phyloP scores from a whole-genome alignment of 2,797 vertebrate species.

The Halcyon badia region DNA sequence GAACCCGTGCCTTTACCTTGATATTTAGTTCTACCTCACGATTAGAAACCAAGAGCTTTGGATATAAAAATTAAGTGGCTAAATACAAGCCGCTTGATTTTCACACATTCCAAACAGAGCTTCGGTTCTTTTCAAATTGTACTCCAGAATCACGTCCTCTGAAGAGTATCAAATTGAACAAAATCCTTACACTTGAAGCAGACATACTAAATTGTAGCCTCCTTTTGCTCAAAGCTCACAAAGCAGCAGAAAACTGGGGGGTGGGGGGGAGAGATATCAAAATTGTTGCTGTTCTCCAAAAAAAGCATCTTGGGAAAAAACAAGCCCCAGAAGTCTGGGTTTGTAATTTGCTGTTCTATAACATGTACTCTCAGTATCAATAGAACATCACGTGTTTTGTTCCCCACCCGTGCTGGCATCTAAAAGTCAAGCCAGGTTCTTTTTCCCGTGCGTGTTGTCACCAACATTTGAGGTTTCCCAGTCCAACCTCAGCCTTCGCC shows the following conservation, averaged over 20 bases:
- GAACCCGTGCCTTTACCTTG: neutral
- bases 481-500: neutral
- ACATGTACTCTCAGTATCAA: neutral
- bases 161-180: neutral
- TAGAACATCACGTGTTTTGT: fast-evolving
- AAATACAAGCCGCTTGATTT: neutral
- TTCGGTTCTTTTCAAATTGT: neutral
- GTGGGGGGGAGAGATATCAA: fast-evolving
- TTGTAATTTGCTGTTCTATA: neutral
- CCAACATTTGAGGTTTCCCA: neutral
- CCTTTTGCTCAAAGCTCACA: neutral
- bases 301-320: neutral
- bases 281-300: neutral
- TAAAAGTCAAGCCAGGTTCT: neutral
- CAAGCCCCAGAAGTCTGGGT: neutral
- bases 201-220: neutral
- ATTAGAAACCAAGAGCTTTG: neutral
- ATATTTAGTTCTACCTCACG: neutral
- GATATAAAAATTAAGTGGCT: neutral
- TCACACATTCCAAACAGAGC: neutral
- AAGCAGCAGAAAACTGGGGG: neutral
- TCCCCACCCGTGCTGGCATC: neutral
- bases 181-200: neutral
- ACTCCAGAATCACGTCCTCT: neutral
- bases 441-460: neutral